Evolutionary conservation across 2,113 vertebrate species (phyloP).

Genomic region (Cryptotis parvus): DNA sequence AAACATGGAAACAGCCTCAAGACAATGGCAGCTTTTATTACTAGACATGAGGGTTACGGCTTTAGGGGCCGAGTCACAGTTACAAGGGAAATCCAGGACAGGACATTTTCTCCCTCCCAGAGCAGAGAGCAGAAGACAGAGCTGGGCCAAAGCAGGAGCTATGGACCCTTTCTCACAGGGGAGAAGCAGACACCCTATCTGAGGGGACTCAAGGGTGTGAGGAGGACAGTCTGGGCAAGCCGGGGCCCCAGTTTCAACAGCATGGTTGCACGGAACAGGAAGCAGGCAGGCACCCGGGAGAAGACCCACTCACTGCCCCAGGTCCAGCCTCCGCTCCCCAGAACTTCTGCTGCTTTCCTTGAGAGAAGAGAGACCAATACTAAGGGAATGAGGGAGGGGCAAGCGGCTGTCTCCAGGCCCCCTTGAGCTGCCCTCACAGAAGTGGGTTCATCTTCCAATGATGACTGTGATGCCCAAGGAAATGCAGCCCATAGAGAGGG

Average conservation of each 20-base stretch:
- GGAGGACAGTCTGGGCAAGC: not conserved
- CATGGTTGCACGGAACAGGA: not conserved
- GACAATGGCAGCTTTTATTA: conserved; percentile 1
- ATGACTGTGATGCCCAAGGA: conserved; percentile 1
- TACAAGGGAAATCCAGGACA: not conserved
- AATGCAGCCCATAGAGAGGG: not conserved
- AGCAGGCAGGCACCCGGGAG: not conserved
- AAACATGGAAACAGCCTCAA: not conserved
- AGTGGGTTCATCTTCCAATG: not conserved
- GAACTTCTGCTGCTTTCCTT: no score
- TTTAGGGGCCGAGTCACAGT: conserved; percentile 6
- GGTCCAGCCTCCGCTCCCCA: no score
- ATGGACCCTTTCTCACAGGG: not conserved
- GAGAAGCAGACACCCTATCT: not conserved
- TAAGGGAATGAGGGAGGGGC: not conserved
- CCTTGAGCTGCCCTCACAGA: not conserved
- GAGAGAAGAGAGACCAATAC: not conserved
- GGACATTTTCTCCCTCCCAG: not conserved
- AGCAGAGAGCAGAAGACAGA: not conserved
- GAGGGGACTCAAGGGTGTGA: no score
- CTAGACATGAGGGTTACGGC: not conserved
- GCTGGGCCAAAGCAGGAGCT: not conserved
- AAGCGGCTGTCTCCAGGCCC: not conserved
- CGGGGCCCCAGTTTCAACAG: not conserved
- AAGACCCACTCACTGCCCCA: not conserved